These are phyloP conservation scores for Sphaerophoria taeniata DNA, from an alignment of 2,888 invertebrate genomes.

Conservation along the genomic window DNA sequence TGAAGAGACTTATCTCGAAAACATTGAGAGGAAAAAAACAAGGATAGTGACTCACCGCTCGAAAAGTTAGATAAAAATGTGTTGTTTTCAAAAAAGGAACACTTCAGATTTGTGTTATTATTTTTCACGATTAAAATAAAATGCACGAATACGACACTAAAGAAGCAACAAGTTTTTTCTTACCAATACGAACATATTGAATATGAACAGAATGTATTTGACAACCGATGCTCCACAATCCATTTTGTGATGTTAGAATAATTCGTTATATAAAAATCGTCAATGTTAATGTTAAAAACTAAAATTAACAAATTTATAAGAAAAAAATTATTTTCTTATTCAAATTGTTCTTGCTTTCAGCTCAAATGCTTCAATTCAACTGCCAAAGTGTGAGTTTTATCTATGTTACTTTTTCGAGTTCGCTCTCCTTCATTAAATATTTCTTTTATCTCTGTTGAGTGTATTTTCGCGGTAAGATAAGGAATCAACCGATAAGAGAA, in stretches of 20 bases:
- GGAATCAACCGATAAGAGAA: not conserved
- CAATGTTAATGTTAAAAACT: not conserved
- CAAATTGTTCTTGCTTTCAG: too few relatives aligned
- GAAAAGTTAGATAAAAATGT: too few relatives aligned
- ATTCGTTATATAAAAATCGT: not conserved
- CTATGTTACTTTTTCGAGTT: not conserved
- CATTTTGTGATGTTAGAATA: constrained; percentile 83
- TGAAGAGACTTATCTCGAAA: too few relatives aligned
- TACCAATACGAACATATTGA: constrained; percentile 91
- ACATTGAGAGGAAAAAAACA: too few relatives aligned
- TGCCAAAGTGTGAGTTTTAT: not conserved
- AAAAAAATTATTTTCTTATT: not conserved
- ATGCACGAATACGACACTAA: too few relatives aligned
- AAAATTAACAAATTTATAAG: not conserved
- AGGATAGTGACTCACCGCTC: too few relatives aligned
- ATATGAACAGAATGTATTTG: constrained; percentile 92
- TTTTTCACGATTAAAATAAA: too few relatives aligned
- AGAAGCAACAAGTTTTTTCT: constrained; percentile 81
- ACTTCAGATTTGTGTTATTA: too few relatives aligned
- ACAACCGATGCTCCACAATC: constrained; percentile 90
- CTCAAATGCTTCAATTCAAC: too few relatives aligned
- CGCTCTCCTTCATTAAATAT: not conserved
- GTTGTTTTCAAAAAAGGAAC: too few relatives aligned
- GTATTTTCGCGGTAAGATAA: not conserved
- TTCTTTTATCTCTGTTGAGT: not conserved